Base-by-base conservation (phyloP, 2,888 invertebrate genomes). In the Campoplex capitator region DNA sequence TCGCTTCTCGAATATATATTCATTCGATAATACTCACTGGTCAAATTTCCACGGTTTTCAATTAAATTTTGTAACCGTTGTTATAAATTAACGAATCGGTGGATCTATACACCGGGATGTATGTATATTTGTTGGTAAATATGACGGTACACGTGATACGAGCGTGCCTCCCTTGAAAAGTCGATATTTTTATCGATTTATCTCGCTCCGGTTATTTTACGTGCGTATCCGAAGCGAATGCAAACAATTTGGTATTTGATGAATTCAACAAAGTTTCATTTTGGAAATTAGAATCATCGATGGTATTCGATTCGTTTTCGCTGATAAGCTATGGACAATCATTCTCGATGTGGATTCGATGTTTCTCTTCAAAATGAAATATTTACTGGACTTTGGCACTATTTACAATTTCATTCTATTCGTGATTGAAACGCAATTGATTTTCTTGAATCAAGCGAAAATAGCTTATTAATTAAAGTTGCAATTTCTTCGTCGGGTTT, bases 51-150 rank as follows among this genome's bases (percentile, higher is more conserved):
- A 54, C 54, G 13, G 54, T 32, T 54, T 38, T 11, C 73, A 74
- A 74, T 56, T 54, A 38, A 74, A 38, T 56, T 73, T 74, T 8
- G 38, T 38, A 38, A 3, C 56, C 54, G 13, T 35, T 58, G 58
- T 58, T 23, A 38, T 56, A 74, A 56, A 74, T 54, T 54, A 18
- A 56, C 73, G 56, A 74, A 54, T 74, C 56, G 11, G 38, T 54
- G n/a, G 38, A n/a, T 23, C 23, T 23, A 23, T 35, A 56, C 54
- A 2, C 11, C n/a, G 28, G 32, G 48, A 71, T 71, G 3, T 71
- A 51, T 51, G 38, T 6, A 71, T 48, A 71, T 48, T 48, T 48
- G 18, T 28, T 13, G 51, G 71, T 18, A 71, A 71, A 71, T 71
- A 35, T 32, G 11, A 7, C 51, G 32, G 18, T n/a, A 32, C 71